These are phyloP conservation scores for Poeciliopsis occidentalis DNA, from an alignment of 2,113 vertebrate genomes.

Conservation along the genomic window DNA sequence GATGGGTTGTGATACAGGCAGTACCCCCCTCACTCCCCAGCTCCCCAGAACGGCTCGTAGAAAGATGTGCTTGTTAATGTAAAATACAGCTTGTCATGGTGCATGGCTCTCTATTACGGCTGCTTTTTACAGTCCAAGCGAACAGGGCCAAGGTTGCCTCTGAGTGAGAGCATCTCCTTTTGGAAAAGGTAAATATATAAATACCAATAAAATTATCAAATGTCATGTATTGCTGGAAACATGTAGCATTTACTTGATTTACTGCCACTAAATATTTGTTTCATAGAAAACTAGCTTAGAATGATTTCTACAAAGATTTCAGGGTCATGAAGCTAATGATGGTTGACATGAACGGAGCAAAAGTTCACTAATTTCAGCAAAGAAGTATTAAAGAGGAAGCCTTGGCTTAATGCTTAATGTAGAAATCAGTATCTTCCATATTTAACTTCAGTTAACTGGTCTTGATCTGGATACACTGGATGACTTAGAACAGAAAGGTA, in stretches of 20 bases:
- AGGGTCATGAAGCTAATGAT: constrained; percentile 11
- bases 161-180: constrained; percentile 34
- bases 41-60: constrained; percentile 54
- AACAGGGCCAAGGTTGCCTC: constrained; percentile 30
- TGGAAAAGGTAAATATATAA: constrained; percentile 42
- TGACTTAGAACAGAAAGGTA: neutral
- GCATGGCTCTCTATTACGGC: constrained; percentile 42
- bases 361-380: neutral
- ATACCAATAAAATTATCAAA: constrained; percentile 45
- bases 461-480: neutral
- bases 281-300: constrained; percentile 1
- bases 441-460: neutral
- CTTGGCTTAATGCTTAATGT: neutral
- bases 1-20: constrained; percentile 52
- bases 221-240: constrained; percentile 16
- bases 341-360: neutral
- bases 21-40: neutral
- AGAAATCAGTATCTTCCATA: neutral
- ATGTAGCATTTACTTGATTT: constrained; percentile 31
- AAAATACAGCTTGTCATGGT: constrained; percentile 60
- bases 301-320: constrained; percentile 5
- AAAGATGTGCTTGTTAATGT: constrained; percentile 65
- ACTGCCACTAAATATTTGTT: constrained; percentile 6
- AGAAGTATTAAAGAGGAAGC: neutral
- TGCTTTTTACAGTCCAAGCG: constrained; percentile 49